These are phyloP conservation scores for Epistrophella euchroma DNA, from an alignment of 2,888 invertebrate genomes.

Conservation along the genomic window DNA sequence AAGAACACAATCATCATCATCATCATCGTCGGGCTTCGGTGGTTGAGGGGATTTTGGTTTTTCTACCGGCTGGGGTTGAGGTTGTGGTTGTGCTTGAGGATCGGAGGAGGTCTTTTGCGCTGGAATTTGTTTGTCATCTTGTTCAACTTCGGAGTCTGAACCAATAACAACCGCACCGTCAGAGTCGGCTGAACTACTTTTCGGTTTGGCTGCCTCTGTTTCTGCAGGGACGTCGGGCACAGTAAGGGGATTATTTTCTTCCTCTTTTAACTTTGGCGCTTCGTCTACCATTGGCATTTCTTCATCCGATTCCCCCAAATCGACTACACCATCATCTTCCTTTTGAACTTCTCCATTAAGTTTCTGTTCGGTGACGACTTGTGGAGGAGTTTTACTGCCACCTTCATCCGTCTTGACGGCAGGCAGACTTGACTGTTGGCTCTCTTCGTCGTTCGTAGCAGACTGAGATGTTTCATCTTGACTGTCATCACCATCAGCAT, in stretches of 20 bases:
- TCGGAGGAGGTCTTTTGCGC: neutral
- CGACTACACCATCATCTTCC: slow-evolving; percentile 78
- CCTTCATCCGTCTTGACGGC: slow-evolving; percentile 57
- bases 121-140: slow-evolving; percentile 56
- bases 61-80: neutral
- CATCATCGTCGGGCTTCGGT: slow-evolving; percentile 81
- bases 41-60: slow-evolving; percentile 45
- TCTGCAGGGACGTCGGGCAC: slow-evolving; percentile 25
- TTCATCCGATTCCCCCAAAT: slow-evolving; percentile 81
- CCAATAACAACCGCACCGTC: slow-evolving; percentile 82
- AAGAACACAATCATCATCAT: slow-evolving; percentile 85
- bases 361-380: slow-evolving; percentile 54
- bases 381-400: slow-evolving; percentile 37
- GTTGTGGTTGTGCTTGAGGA: slow-evolving; percentile 8
- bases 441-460: slow-evolving; percentile 65
- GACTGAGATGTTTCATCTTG: slow-evolving; percentile 70
- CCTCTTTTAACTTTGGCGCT: slow-evolving; percentile 50
- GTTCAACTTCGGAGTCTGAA: slow-evolving; percentile 81
- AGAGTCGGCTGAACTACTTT: slow-evolving; percentile 77
- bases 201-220: slow-evolving; percentile 30
- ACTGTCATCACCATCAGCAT: slow-evolving; percentile 60
- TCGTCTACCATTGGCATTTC: slow-evolving; percentile 76
- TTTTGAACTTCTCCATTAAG: slow-evolving; percentile 78
- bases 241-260: slow-evolving; percentile 38
- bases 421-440: slow-evolving; percentile 77